Evolutionary conservation across 2,888 invertebrate species (phyloP).

Genomic region (Cataglyphis rosenhaueri): DNA sequence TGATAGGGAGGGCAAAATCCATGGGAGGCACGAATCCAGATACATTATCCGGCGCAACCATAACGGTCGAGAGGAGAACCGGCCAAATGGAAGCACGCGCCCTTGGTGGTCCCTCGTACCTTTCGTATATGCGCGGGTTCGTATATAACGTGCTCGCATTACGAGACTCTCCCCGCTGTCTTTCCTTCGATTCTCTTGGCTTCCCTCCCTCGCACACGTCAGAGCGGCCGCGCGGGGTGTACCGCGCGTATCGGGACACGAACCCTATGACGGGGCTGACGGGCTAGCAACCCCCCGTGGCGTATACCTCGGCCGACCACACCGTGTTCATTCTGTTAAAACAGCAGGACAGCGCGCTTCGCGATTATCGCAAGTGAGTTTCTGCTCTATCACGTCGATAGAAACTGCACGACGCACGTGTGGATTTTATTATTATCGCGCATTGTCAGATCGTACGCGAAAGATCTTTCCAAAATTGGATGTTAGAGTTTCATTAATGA

Average conservation of each 20-base stretch:
- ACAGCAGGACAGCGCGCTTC: conserved; percentile 60
- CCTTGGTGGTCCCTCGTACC: conserved; percentile 71
- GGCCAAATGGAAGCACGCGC: conserved; percentile 69
- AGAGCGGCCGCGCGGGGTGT: conserved; percentile 37
- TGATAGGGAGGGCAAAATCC: conserved; percentile 36
- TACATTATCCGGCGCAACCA: conserved; percentile 70
- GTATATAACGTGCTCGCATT: conserved; percentile 54
- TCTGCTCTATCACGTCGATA: conserved; percentile 17
- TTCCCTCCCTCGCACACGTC: conserved; percentile 19
- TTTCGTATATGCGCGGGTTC: conserved; percentile 57
- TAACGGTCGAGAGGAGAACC: conserved; percentile 67
- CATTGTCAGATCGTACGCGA: neutral
- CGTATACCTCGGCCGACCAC: conserved; percentile 53
- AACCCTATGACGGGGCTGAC: conserved; percentile 56
- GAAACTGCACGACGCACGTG: neutral
- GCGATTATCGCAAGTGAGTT: conserved; percentile 43
- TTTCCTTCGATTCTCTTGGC: conserved; percentile 50
- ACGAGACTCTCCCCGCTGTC: conserved; percentile 61
- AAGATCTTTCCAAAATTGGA: neutral
- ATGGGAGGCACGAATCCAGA: conserved; percentile 71
- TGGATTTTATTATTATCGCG: neutral
- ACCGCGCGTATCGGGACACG: conserved; percentile 25
- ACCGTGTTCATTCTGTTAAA: conserved; percentile 64
- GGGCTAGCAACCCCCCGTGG: conserved; percentile 62
- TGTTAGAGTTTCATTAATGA: neutral